A percentile compares a stretch with the other conserved stretches of the same genome.
Conservation (phyloP, 2,113 vertebrate genomes). For the Colistium nudipinnis region DNA sequence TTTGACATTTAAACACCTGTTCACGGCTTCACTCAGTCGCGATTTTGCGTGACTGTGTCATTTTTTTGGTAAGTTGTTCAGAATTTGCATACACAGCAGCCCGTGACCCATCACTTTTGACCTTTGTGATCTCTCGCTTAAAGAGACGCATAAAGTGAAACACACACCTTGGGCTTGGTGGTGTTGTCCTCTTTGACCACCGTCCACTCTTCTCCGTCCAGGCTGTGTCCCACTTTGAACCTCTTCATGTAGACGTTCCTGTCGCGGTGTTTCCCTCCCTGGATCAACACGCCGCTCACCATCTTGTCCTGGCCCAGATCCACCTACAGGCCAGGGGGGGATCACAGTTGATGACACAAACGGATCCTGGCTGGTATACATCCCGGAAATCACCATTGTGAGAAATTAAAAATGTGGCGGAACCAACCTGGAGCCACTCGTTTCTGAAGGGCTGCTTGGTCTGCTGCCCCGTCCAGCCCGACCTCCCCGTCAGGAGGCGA, state of each 20-base stretch:
- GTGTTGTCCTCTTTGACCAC: constrained; percentile 87
- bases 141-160: neutral
- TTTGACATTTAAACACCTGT: neutral
- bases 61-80: too few species aligned
- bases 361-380: neutral
- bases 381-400: too few species aligned
- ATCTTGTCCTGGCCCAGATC: constrained; percentile 91
- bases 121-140: too few species aligned
- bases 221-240: constrained; percentile 92
- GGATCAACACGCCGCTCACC: constrained; percentile 89
- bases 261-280: constrained; percentile 92
- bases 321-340: constrained; percentile 70
- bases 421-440: constrained; percentile 86
- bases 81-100: too few species aligned
- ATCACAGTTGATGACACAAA: neutral
- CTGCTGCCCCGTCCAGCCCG: constrained; percentile 88
- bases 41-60: too few species aligned
- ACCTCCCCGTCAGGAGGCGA: constrained; percentile 91
- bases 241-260: constrained; percentile 93
- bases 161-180: constrained; percentile 85
- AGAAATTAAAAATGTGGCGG: too few species aligned
- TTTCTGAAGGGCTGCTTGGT: constrained; percentile 83
- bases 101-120: too few species aligned
- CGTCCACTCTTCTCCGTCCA: constrained; percentile 90
- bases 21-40: neutral